Evolutionary conservation across 2,888 invertebrate genomes (phyloP).

Genomic region (Caenorhabditis sulstoni): DNA sequence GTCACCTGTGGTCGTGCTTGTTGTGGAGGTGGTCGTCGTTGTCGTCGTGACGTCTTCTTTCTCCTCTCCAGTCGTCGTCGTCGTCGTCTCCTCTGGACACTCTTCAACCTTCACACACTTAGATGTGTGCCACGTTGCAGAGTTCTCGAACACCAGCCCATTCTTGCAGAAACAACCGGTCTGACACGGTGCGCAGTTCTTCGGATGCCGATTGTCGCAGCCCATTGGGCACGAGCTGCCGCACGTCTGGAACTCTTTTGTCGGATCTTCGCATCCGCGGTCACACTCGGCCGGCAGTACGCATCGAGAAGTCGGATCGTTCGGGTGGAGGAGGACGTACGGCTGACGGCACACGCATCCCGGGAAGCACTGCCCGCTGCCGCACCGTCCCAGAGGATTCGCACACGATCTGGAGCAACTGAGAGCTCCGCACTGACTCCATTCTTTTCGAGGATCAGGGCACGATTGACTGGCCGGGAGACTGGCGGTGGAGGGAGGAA

Average conservation of each 20-base stretch:
- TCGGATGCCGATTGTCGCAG: constrained; percentile 73
- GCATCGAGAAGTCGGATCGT: constrained; percentile 68
- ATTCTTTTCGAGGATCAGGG: constrained; percentile 68
- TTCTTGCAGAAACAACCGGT: constrained; percentile 77
- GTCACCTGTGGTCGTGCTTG: constrained; percentile 23
- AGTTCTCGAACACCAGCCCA: constrained; percentile 68
- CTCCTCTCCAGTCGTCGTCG: constrained; percentile 4
- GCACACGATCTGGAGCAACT: constrained; percentile 69
- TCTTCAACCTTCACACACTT: constrained; percentile 68
- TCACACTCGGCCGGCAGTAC: constrained; percentile 74
- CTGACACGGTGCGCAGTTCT: constrained; percentile 75
- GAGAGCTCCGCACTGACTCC: constrained; percentile 64
- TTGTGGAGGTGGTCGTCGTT: constrained; percentile 14
- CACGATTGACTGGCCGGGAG: constrained; percentile 46
- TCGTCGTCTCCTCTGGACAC: constrained; percentile 57
- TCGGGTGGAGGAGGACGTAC: constrained; percentile 64
- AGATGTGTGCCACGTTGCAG: constrained; percentile 69
- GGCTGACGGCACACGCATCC: constrained; percentile 74
- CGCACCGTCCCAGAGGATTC: constrained; percentile 66
- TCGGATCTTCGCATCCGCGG: constrained; percentile 64
- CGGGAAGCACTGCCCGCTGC: constrained; percentile 62
- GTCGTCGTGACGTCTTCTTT: constrained; percentile 24
- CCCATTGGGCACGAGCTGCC: constrained; percentile 77
- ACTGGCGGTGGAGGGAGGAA: constrained; percentile 32
- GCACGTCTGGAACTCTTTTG: constrained; percentile 71